Percentiles rank a stretch among this genome's conserved stretches.
phyloP scores from a whole-genome alignment of 2,797 vertebrate species.

The Enoplosus armatus region DNA sequence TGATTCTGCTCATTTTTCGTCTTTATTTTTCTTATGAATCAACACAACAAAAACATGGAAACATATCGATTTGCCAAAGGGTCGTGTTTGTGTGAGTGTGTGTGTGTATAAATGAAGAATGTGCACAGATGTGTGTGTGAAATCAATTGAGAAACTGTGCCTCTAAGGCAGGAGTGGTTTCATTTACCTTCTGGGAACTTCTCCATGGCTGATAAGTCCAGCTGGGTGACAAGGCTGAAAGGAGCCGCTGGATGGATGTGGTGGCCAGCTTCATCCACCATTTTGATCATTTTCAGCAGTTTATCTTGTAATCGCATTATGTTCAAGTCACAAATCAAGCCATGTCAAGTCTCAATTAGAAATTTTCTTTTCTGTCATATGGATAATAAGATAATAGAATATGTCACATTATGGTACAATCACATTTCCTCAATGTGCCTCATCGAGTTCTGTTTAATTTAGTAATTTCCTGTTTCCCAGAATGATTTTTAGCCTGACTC shows the following conservation, averaged over 20 bases:
- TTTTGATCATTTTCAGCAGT: constrained; percentile 7
- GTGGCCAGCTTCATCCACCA: constrained; percentile 5
- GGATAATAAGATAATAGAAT: not conserved
- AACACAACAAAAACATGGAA: constrained; percentile 15
- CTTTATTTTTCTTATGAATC: constrained; percentile 35
- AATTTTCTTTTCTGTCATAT: constrained; percentile 1
- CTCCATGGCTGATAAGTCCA: constrained; percentile 63
- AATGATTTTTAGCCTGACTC: not conserved
- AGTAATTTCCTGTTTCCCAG: constrained; percentile 1
- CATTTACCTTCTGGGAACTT: constrained; percentile 70
- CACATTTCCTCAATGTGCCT: not conserved
- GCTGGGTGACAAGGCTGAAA: constrained; percentile 46
- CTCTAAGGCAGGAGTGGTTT: constrained; percentile 60
- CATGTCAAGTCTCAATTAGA: not conserved
- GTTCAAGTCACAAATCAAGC: not conserved
- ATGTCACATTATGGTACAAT: not conserved
- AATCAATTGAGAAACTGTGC: constrained; percentile 53
- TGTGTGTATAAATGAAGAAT: constrained; percentile 18
- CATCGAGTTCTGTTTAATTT: not conserved
- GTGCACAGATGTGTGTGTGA: constrained; percentile 38
- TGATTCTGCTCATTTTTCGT: constrained; percentile 41
- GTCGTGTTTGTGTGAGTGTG: not conserved
- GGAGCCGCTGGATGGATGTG: constrained; percentile 34
- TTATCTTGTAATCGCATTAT: not conserved
- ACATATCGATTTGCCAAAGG: constrained; percentile 10